A percentile compares a stretch with the other conserved stretches of the same genome.
Evolutionary conservation across 2,113 vertebrate species (phyloP).

Genomic region (Zosterops lateralis): DNA sequence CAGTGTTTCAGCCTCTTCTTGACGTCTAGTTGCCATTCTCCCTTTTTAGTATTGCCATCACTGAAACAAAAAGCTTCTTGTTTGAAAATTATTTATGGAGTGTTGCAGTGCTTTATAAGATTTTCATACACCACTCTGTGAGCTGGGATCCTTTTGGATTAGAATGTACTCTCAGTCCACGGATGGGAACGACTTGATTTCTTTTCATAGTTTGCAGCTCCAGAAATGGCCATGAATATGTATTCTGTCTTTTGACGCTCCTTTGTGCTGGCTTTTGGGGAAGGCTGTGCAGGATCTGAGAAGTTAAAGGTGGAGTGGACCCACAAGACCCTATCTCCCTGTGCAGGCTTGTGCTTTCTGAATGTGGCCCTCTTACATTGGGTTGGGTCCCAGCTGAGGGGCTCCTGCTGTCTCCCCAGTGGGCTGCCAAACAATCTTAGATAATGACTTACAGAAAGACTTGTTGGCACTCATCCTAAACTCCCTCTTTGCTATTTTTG

Average conservation of each 20-base stretch:
- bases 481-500: not conserved
- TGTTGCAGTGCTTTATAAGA: conserved; percentile 56
- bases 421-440: not conserved
- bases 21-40: conserved; percentile 44
- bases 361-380: fast-evolving
- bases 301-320: not conserved
- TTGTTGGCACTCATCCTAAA: not conserved
- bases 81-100: conserved; percentile 74
- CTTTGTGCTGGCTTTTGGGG: not conserved
- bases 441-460: not conserved
- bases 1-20: conserved; percentile 30
- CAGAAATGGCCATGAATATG: conserved; percentile 51
- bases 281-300: not conserved
- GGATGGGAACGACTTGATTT: conserved; percentile 55
- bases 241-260: not conserved
- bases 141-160: conserved; percentile 53
- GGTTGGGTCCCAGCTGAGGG: not conserved
- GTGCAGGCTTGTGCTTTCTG: not conserved
- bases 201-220: conserved; percentile 58
- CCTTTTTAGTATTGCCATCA: conserved; percentile 53
- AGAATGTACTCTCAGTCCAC: conserved; percentile 51
- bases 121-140: conserved; percentile 52
- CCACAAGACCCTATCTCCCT: not conserved
- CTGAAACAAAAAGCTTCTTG: conserved; percentile 61
- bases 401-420: not conserved